Evolutionary conservation across 2,797 vertebrate species (phyloP).

Genomic region (Acanthurus lineatus): DNA sequence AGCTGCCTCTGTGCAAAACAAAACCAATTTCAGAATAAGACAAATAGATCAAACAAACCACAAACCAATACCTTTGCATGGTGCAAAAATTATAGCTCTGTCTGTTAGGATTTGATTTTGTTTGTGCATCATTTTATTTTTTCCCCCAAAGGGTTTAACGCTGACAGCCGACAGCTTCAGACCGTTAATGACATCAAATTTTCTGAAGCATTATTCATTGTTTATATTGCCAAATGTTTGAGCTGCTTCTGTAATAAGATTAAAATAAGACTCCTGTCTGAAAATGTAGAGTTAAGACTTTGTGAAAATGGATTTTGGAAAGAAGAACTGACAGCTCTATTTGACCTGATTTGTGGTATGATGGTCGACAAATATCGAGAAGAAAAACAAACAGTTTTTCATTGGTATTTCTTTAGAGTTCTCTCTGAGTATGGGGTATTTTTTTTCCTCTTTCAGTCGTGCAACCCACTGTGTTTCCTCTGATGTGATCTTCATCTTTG

Average conservation of each 20-base stretch:
- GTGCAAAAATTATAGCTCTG: constrained; percentile 33
- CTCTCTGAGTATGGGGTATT: neutral
- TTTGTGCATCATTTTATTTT: constrained; percentile 4
- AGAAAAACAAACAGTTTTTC: neutral
- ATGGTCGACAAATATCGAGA: constrained; percentile 17
- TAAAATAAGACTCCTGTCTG: constrained; percentile 17
- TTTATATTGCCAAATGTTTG: constrained; percentile 21
- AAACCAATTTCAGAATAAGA: constrained; percentile 19
- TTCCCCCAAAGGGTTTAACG: too few species aligned
- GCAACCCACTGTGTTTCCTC: constrained; percentile 15
- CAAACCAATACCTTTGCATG: constrained; percentile 8
- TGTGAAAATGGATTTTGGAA: neutral
- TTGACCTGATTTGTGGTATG: constrained; percentile 1
- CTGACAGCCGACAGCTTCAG: constrained; percentile 15
- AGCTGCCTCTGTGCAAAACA: neutral
- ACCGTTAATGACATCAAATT: constrained; percentile 10
- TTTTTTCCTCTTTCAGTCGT: neutral
- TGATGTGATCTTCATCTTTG: constrained; percentile 52
- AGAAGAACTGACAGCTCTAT: neutral
- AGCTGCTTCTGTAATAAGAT: neutral
- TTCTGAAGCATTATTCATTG: constrained; percentile 2
- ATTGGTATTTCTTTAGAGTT: constrained; percentile 20
- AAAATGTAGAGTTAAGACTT: constrained; percentile 3
- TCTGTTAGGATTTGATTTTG: constrained; percentile 31
- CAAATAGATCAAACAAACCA: constrained; percentile 40